phyloP scores from a whole-genome alignment of 2,113 vertebrate genomes.

The Nannospalax galili region DNA sequence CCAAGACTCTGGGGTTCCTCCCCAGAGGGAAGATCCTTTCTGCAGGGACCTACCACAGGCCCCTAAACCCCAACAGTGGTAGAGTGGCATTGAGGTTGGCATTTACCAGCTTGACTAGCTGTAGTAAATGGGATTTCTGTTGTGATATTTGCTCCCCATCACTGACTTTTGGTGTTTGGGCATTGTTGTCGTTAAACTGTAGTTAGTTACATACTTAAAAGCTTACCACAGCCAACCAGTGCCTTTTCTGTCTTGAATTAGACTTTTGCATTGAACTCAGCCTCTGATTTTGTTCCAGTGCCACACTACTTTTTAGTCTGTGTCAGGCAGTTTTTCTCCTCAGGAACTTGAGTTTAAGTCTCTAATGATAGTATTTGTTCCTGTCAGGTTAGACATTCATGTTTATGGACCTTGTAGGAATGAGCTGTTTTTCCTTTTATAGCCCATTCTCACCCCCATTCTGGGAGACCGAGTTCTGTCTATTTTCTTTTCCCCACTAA shows the following conservation, averaged over 20 bases:
- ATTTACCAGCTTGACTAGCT: not conserved
- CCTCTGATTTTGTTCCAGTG: conserved; percentile 26
- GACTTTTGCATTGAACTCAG: conserved; percentile 38
- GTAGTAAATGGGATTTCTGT: not conserved
- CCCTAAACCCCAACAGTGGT: accelerated
- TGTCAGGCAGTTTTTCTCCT: not conserved
- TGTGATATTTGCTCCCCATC: not conserved
- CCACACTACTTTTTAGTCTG: not conserved
- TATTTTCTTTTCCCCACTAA: not conserved
- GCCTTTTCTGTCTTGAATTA: conserved; percentile 12
- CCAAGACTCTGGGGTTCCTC: not conserved
- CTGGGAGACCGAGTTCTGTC: not conserved
- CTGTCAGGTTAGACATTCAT: not conserved
- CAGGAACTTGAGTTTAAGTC: not conserved
- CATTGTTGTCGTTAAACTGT: conserved; percentile 49
- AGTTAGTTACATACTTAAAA: conserved; percentile 60
- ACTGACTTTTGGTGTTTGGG: not conserved
- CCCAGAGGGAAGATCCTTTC: accelerated
- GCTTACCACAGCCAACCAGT: conserved; percentile 21
- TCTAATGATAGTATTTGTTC: not conserved
- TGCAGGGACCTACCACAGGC: accelerated
- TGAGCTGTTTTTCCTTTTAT: not conserved
- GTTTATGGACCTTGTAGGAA: not conserved
- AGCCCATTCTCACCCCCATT: no score
- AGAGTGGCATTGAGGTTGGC: no score